phyloP scores from a whole-genome alignment of 2,113 vertebrate genomes.

The Hepsetus odoe region DNA sequence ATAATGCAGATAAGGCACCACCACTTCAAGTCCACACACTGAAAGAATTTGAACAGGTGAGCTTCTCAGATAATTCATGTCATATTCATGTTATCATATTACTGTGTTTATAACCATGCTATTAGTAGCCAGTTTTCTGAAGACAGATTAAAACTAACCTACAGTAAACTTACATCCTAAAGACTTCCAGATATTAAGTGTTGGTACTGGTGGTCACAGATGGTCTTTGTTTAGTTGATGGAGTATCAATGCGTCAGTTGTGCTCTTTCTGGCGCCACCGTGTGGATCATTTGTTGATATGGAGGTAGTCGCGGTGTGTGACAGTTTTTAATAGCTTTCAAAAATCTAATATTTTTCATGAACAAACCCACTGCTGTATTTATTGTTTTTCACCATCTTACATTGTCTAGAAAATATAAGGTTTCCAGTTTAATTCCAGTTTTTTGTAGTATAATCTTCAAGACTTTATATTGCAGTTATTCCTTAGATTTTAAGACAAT shows the following conservation, averaged over 20 bases:
- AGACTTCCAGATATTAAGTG: background rate
- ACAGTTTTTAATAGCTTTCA: background rate
- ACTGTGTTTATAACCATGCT: background rate
- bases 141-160: background rate
- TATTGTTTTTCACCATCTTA: no score
- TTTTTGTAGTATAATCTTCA: no score
- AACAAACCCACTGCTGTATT: no score
- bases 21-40: slow-evolving; percentile 76
- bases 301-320: no score
- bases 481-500: no score
- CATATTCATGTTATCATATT: no score
- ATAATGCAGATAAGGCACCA: slow-evolving; percentile 71
- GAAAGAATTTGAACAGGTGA: slow-evolving; percentile 78
- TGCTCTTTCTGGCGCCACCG: slow-evolving; percentile 42
- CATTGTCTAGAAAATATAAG: no score
- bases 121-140: background rate
- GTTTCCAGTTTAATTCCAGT: no score
- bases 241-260: background rate
- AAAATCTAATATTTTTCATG: no score
- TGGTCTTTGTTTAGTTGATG: no score
- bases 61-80: background rate
- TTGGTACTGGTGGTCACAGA: background rate
- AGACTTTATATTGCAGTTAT: no score
- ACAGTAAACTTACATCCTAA: background rate
- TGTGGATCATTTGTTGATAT: no score